These are phyloP conservation scores for Batillaria attramentaria DNA, from an alignment of 1,140 invertebrate species.

Conservation along the genomic window DNA sequence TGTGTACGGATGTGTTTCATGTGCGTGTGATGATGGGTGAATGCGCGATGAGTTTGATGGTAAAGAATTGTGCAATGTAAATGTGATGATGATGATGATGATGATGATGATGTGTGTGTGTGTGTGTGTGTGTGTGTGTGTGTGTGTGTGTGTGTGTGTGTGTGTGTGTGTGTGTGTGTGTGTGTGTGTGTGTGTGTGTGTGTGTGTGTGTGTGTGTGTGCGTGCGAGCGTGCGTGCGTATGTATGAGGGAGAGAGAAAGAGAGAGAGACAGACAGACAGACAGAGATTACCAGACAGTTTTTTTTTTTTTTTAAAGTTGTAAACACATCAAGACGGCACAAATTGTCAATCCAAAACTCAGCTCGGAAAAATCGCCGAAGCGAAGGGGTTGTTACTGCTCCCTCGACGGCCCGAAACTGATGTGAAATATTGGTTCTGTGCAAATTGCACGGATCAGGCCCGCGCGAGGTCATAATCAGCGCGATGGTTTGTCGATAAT, in stretches of 20 bases:
- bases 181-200: constrained; percentile 15
- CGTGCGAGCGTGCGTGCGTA: not conserved
- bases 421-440: too few relatives aligned
- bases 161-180: not conserved
- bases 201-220: constrained; percentile 2
- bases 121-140: not conserved
- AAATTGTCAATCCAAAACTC: too few relatives aligned
- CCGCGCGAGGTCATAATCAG: too few relatives aligned
- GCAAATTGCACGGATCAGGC: too few relatives aligned
- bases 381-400: too few relatives aligned
- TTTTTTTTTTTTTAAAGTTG: not conserved
- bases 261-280: constrained; percentile 12
- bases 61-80: too few relatives aligned
- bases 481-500: too few relatives aligned
- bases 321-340: not conserved
- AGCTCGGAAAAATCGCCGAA: too few relatives aligned
- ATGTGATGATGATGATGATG: too few relatives aligned
- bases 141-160: not conserved
- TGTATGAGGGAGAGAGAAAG: not conserved
- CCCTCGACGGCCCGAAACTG: too few relatives aligned
- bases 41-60: too few relatives aligned
- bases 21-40: not conserved
- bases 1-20: not conserved
- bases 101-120: not conserved
- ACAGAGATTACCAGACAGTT: not conserved